phyloP scores from a whole-genome alignment of 2,888 invertebrate species.

The Cataglyphis livida region DNA sequence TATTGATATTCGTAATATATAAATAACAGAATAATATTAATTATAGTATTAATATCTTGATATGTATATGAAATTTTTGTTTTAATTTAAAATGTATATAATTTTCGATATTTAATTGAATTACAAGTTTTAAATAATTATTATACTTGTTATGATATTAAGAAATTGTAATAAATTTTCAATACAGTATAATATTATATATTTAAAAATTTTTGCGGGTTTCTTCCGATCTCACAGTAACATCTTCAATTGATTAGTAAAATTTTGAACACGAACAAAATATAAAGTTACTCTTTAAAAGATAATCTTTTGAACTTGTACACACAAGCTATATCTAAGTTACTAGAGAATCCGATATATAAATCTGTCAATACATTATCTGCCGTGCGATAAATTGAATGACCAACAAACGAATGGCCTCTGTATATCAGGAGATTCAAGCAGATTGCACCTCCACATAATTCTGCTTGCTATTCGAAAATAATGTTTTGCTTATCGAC shows the following conservation, averaged over 20 bases:
- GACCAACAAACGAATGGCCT: not conserved
- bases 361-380: conserved; percentile 15
- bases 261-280: not conserved
- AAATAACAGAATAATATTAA: not conserved
- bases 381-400: not conserved
- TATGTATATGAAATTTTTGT: not conserved
- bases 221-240: not conserved
- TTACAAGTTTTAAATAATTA: not conserved
- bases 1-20: not conserved
- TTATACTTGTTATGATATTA: not conserved
- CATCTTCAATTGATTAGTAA: not conserved
- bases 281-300: not conserved
- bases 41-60: not conserved
- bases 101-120: not conserved
- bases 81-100: not conserved
- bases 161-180: not conserved
- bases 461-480: conserved; percentile 29
- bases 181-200: not conserved
- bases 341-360: not conserved
- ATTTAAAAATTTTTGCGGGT: not conserved
- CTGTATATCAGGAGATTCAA: not conserved
- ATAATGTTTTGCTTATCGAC: conserved; percentile 43
- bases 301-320: not conserved
- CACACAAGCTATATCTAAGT: not conserved
- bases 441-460: conserved; percentile 22